Percentiles rank a stretch among this genome's conserved stretches.
Evolutionary conservation across 2,113 vertebrate genomes (phyloP).

Genomic region (Reinhardtius hippoglossoides): DNA sequence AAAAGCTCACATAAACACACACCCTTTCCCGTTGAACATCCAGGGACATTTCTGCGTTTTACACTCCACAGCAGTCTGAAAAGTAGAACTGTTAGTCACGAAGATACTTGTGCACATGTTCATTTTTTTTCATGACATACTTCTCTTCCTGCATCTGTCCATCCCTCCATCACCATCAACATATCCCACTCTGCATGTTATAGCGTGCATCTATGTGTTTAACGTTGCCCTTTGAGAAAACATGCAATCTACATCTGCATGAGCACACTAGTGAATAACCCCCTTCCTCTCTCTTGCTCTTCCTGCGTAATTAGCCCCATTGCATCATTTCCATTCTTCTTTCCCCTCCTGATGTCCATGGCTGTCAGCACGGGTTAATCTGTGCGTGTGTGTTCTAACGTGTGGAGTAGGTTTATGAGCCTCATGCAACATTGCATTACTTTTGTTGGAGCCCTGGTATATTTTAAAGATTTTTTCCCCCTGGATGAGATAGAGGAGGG

Average conservation of each 20-base stretch:
- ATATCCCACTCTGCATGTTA: conserved; percentile 4
- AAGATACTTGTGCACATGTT: too few relatives aligned
- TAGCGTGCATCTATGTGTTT: neutral
- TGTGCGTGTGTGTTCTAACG: neutral
- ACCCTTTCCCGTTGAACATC: too few relatives aligned
- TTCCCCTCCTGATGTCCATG: neutral
- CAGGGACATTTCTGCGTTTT: too few relatives aligned
- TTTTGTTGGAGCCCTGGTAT: neutral
- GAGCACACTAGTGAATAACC: conserved; percentile 25
- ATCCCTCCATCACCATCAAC: neutral
- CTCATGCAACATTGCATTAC: neutral
- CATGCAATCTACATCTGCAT: conserved; percentile 38
- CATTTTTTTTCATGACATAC: neutral
- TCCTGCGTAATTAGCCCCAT: conserved; percentile 18
- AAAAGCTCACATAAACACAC: too few relatives aligned
- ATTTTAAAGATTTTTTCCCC: neutral
- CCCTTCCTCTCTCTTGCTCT: conserved; percentile 3
- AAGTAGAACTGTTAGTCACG: too few relatives aligned
- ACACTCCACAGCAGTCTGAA: too few relatives aligned
- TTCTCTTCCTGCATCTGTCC: neutral
- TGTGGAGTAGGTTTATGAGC: neutral
- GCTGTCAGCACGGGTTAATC: neutral
- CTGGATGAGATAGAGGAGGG: neutral
- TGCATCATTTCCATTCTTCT: neutral
- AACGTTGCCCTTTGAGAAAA: conserved; percentile 23